phyloP scores from a whole-genome alignment of 2,113 vertebrate genomes.

The Pteronura brasiliensis region DNA sequence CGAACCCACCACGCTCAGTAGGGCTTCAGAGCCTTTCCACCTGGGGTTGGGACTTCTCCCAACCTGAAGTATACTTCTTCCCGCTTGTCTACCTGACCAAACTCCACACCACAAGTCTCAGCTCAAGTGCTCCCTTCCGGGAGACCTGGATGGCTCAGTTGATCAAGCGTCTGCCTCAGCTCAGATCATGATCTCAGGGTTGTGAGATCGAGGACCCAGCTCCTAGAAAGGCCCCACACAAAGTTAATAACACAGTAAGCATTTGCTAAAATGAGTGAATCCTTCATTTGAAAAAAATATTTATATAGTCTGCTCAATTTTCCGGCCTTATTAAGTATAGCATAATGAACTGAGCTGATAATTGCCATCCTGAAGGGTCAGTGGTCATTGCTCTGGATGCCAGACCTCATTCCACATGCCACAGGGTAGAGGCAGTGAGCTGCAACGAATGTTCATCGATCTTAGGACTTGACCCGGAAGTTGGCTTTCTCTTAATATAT shows the following conservation, averaged over 20 bases:
- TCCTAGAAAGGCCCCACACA: neutral
- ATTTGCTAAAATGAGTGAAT: slow-evolving; percentile 1
- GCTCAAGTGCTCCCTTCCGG: neutral
- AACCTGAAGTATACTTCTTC: neutral
- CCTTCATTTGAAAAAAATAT: neutral
- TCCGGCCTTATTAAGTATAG: neutral
- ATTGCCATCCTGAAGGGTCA: neutral
- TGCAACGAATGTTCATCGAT: neutral
- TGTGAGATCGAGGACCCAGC: no score
- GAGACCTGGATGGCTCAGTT: no score
- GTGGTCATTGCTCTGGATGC: neutral
- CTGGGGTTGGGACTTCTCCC: neutral
- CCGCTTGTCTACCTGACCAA: neutral
- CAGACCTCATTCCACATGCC: neutral
- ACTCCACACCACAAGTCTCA: neutral
- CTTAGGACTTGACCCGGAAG: neutral
- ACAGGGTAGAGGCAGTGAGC: neutral
- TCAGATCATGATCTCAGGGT: no score
- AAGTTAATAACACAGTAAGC: neutral
- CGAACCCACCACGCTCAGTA: neutral
- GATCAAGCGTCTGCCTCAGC: no score
- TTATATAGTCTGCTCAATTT: neutral
- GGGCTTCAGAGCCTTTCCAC: neutral
- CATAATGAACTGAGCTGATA: neutral
- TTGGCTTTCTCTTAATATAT: neutral